Conservation (phyloP, 2,113 vertebrate genomes). For the Elgaria multicarinata region DNA sequence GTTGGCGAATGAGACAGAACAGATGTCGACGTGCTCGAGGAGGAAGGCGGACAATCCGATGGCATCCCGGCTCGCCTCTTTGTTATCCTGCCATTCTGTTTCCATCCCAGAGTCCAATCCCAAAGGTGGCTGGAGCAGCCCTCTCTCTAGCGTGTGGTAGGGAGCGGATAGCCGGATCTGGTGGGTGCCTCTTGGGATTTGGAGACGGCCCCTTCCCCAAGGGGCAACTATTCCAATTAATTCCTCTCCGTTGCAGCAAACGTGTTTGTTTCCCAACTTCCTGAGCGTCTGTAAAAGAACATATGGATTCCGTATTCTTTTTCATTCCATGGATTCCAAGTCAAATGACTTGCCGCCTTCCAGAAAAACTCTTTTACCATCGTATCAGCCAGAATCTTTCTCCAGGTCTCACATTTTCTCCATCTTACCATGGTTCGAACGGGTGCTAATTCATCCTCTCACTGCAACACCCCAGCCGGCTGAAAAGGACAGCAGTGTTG, state of each 20-base stretch:
- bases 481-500: constrained; percentile 75
- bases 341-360: background rate
- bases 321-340: background rate
- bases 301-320: background rate
- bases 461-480: constrained; percentile 48
- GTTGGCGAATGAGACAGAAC: background rate
- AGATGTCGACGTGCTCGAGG: background rate
- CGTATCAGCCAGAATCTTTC: background rate
- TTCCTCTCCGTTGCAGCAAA: no score
- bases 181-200: background rate
- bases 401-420: background rate
- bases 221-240: background rate
- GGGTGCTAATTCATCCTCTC: constrained; percentile 61
- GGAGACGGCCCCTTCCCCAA: background rate
- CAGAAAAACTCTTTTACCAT: background rate
- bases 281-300: background rate
- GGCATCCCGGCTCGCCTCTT: background rate
- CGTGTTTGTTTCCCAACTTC: no score
- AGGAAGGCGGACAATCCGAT: background rate
- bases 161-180: background rate
- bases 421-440: constrained; percentile 68
- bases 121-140: background rate
- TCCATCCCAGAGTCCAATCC: background rate
- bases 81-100: background rate
- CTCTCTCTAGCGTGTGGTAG: background rate